A percentile compares a stretch with the other conserved stretches of the same genome.
Conservation (phyloP, 2,113 vertebrate genomes). For the Notarius lentiginosus region DNA sequence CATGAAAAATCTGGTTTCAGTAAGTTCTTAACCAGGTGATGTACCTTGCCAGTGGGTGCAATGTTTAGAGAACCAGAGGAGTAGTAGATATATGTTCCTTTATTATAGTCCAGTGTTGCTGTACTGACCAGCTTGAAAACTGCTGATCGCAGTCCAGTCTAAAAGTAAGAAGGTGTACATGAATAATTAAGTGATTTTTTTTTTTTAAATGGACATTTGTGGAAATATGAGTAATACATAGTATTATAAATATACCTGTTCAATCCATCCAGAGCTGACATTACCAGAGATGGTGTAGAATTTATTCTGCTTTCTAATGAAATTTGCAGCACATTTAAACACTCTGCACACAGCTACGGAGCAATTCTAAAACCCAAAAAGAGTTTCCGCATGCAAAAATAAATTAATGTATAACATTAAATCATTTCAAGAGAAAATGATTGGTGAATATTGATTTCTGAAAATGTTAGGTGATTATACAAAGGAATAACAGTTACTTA, state of each 20-base stretch:
- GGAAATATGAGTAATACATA: not conserved
- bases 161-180: slow-evolving; percentile 20
- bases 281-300: slow-evolving; percentile 71
- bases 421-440: not conserved
- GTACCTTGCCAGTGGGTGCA: slow-evolving; percentile 68
- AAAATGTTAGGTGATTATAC: not conserved
- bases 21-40: not conserved
- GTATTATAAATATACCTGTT: slow-evolving; percentile 67
- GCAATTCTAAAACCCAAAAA: slow-evolving; percentile 70
- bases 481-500: slow-evolving; percentile 46
- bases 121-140: slow-evolving; percentile 63
- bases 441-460: not conserved
- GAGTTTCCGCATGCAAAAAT: not conserved
- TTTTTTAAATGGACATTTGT: not conserved
- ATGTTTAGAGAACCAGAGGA: slow-evolving; percentile 56
- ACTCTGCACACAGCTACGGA: slow-evolving; percentile 67
- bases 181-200: not conserved
- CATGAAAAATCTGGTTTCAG: not conserved
- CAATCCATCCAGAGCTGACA: slow-evolving; percentile 74
- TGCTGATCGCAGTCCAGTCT: slow-evolving; percentile 61
- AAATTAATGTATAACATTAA: not conserved
- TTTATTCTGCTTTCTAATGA: slow-evolving; percentile 45
- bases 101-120: slow-evolving; percentile 71
- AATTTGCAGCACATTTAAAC: slow-evolving; percentile 66
- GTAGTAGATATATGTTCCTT: slow-evolving; percentile 67